Evolutionary conservation across 2,113 vertebrate genomes (phyloP).

Genomic region (Daubentonia madagascariensis): DNA sequence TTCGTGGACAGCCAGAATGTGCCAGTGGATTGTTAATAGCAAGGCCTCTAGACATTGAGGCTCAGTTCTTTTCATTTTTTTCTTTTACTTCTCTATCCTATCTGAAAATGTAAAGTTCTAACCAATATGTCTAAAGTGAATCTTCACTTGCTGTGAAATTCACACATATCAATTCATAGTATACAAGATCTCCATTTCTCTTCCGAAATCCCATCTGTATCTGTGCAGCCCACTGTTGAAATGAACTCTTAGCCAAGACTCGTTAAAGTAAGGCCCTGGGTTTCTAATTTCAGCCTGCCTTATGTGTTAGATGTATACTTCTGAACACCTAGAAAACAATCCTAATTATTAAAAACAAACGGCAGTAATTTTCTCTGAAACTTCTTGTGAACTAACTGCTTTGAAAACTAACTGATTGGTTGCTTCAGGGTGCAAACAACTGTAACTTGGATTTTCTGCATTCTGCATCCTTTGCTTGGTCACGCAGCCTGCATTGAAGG

Average conservation of each 20-base stretch:
- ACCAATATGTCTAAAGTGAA: neutral
- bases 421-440: neutral
- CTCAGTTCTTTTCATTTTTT: neutral
- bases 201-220: neutral
- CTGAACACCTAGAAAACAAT: neutral
- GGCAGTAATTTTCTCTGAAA: neutral
- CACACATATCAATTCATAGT: neutral
- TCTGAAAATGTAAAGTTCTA: neutral
- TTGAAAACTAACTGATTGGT: neutral
- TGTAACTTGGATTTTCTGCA: neutral
- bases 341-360: neutral
- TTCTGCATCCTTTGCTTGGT: neutral
- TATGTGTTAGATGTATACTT: neutral
- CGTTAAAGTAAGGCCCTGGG: neutral
- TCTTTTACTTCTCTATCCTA: neutral
- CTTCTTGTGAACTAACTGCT: neutral
- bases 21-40: neutral
- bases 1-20: neutral
- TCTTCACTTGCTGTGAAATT: neutral
- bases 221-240: neutral
- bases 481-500: neutral
- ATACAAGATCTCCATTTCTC: neutral
- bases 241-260: neutral
- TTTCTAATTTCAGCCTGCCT: neutral
- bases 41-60: neutral